Conservation (phyloP, 2,888 invertebrate species). For the Sinohyriopsis cumingii region DNA sequence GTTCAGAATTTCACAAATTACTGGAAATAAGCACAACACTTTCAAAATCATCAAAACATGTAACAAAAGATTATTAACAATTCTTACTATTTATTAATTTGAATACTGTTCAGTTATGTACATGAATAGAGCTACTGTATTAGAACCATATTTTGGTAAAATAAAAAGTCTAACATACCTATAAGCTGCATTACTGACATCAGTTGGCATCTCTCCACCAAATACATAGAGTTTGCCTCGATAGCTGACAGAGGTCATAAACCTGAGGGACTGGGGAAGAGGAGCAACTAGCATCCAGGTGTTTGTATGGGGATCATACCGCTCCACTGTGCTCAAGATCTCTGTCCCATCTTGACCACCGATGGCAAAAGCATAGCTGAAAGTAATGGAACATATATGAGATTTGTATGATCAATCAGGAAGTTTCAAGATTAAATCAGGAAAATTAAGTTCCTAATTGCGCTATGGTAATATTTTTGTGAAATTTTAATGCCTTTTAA, state of each 20-base stretch:
- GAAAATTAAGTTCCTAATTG: background rate
- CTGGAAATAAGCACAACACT: no score
- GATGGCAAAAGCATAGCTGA: slow-evolving; percentile 73
- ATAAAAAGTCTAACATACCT: slow-evolving; percentile 32
- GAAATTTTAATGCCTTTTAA: no score
- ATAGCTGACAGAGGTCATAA: slow-evolving; percentile 61
- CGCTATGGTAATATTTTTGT: no score
- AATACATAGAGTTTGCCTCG: slow-evolving; percentile 67
- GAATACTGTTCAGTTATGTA: no score
- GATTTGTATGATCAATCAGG: background rate
- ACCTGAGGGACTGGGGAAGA: slow-evolving; percentile 61
- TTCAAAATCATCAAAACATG: no score
- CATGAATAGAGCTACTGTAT: no score
- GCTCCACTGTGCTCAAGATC: slow-evolving; percentile 73
- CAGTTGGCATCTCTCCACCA: slow-evolving; percentile 62
- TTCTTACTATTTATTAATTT: no score
- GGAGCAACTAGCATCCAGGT: slow-evolving; percentile 72
- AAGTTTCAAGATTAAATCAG: background rate
- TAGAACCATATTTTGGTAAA: no score
- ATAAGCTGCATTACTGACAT: slow-evolving; percentile 54
- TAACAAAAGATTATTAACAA: no score
- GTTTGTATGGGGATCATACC: slow-evolving; percentile 73
- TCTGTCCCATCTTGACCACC: slow-evolving; percentile 75
- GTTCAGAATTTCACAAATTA: no score
- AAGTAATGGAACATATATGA: slow-evolving; percentile 6